Evolutionary conservation across 2,797 vertebrate species (phyloP).

Genomic region (Leptodactylus fallax): DNA sequence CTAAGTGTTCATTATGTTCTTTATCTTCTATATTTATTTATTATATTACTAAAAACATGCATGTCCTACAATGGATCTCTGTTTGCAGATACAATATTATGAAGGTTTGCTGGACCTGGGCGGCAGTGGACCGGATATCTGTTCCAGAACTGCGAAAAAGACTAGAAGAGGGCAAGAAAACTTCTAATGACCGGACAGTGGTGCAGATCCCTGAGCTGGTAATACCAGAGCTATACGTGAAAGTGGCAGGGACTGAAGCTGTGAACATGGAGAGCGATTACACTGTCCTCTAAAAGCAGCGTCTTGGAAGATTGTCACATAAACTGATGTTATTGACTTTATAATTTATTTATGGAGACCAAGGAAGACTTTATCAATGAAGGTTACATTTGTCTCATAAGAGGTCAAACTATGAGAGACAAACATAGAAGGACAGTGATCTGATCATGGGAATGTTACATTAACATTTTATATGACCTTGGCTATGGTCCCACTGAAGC

Average conservation of each 20-base stretch:
- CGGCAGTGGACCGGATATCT: constrained; percentile 77
- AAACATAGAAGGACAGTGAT: background rate
- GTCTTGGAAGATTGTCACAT: constrained; percentile 61
- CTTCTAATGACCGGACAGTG: constrained; percentile 80
- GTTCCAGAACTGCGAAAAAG: constrained; percentile 77
- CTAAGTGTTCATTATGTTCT: no score
- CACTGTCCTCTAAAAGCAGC: constrained; percentile 82
- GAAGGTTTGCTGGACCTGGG: constrained; percentile 90
- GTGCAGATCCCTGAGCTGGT: constrained; percentile 81
- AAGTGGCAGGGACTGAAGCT: constrained; percentile 82
- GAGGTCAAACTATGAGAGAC: background rate
- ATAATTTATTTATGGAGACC: constrained; percentile 26
- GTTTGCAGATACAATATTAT: constrained; percentile 83
- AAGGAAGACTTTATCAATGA: constrained; percentile 1
- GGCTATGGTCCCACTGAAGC: constrained; percentile 13
- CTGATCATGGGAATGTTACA: constrained; percentile 47
- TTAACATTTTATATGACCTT: constrained; percentile 35
- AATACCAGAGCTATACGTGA: constrained; percentile 83
- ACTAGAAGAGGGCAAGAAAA: constrained; percentile 78
- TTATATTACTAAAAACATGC: no score
- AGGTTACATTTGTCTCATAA: constrained; percentile 9
- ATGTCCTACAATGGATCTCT: background rate
- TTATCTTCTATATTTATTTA: no score
- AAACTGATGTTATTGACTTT: constrained; percentile 62
- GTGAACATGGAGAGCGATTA: constrained; percentile 76